Evolutionary conservation across 2,888 invertebrate genomes (phyloP), one percentile per base, ranked within the genome.

Genomic region (Patella pellucida): DNA sequence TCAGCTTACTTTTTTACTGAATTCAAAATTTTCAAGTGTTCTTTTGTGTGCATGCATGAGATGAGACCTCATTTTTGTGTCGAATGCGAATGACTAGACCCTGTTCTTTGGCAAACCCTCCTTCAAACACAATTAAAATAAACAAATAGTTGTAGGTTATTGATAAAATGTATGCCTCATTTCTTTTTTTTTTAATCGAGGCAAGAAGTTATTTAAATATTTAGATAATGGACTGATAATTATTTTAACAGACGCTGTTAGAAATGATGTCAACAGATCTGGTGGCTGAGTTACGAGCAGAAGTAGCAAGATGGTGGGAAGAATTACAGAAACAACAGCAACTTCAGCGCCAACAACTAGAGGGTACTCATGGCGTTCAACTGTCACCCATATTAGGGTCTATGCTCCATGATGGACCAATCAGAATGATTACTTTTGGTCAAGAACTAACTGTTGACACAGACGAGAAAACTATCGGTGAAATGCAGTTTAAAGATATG

Each of bases 271-370:
- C 94, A 68, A 94, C 95, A n/a, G 97, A 97, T 92, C 94, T 96
- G 81, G 95, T 98, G 50, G 97, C 97, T 4, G 97, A 97, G 90
- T 92, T 98, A 73, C 93, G 97, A 79, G 97, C 97, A 0, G 97
- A 97, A 92, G 96, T 97, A 75, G 96, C 96, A n/a, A 95, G 96
- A 82, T 97, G 97, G 97, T 97, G 97, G 96, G 96, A 97, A 80
- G 82, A 84, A 4, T 78, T 90, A 23, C 90, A 89, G 83, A 85
- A 85, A 79, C 87, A 88, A 76, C 89, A 89, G 74, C 84, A 88
- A 70, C 84, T 82, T 41, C 85, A 86, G 52, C 85, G 85, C 19
- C 86, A 88, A 76, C 78, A 82, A 69, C 80, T 82, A 52, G 81
- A 82, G 41, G 82, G 82, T 68, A 76, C 76, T 27, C 81, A 83